Conservation (phyloP, 2,888 invertebrate genomes). For the Thecophora atra region DNA sequence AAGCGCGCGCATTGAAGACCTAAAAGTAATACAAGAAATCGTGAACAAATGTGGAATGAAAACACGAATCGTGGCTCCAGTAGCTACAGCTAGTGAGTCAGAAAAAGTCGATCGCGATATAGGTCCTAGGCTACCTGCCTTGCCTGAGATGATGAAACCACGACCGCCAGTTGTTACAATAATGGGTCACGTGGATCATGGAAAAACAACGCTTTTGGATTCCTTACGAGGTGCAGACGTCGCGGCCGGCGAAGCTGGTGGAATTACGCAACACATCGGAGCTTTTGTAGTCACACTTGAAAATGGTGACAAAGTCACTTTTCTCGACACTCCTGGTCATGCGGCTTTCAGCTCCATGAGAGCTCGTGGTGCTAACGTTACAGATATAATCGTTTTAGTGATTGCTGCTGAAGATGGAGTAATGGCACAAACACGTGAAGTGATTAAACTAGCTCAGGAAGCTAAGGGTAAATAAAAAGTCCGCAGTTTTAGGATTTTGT, state of each 20-base stretch:
- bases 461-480: conserved; percentile 71
- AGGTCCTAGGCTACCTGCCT: conserved; percentile 73
- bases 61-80: conserved; percentile 70
- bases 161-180: conserved; percentile 96
- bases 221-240: conserved; percentile 84
- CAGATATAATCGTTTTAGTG: conserved; percentile 94
- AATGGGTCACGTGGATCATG: conserved; percentile 99
- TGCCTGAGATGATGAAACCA: conserved; percentile 72
- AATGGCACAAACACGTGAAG: conserved; percentile 96
- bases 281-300: conserved; percentile 85
- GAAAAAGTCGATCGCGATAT: conserved; percentile 68
- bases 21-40: conserved; percentile 74
- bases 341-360: conserved; percentile 97
- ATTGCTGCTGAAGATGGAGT: conserved; percentile 99
- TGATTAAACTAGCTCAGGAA: conserved; percentile 84
- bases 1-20: conserved; percentile 72
- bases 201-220: conserved; percentile 96
- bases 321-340: conserved; percentile 98
- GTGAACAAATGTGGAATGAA: conserved; percentile 76
- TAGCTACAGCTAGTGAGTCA: conserved; percentile 46
- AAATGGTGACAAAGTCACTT: conserved; percentile 85
- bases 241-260: conserved; percentile 94
- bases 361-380: conserved; percentile 89
- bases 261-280: conserved; percentile 99
- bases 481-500: background rate